Conservation (phyloP, 1,140 invertebrate genomes). For the Drosophila pandora region DNA sequence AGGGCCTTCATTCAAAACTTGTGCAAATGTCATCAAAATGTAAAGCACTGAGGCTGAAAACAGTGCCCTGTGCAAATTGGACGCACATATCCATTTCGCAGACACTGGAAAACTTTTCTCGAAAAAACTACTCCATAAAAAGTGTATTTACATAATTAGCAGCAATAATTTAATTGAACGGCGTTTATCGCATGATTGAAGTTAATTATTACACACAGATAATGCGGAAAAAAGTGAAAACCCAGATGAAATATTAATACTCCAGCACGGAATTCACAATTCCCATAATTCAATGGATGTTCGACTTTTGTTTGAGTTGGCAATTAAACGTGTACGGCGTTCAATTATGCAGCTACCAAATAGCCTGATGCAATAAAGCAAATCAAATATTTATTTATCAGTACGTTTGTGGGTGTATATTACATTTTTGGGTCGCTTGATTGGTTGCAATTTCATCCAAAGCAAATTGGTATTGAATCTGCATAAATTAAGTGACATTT, state of each 20-base stretch:
- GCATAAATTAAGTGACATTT: constrained; percentile 50
- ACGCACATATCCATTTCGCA: neutral
- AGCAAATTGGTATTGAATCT: constrained; percentile 28
- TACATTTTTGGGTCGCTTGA: constrained; percentile 20
- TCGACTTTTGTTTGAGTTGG: constrained; percentile 31
- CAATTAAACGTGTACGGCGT: constrained; percentile 33
- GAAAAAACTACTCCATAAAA: constrained; percentile 1
- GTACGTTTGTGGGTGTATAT: constrained; percentile 17
- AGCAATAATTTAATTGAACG: constrained; percentile 41
- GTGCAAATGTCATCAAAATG: constrained; percentile 39
- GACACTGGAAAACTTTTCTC: no score
- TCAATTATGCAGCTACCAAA: constrained; percentile 57
- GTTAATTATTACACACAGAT: constrained; percentile 23
- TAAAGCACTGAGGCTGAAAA: constrained; percentile 22
- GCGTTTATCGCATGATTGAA: constrained; percentile 37
- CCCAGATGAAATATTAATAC: constrained; percentile 1
- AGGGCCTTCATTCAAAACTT: constrained; percentile 27
- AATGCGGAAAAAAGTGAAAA: constrained; percentile 20
- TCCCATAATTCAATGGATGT: constrained; percentile 37
- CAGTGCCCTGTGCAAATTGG: constrained; percentile 21
- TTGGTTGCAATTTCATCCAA: constrained; percentile 20
- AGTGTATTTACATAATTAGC: constrained; percentile 40
- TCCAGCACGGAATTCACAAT: neutral
- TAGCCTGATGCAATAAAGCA: constrained; percentile 63
- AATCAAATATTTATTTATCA: constrained; percentile 65